These are phyloP conservation scores for Hydrochoerus hydrochaeris DNA, from an alignment of 2,113 vertebrate genomes.

Conservation along the genomic window DNA sequence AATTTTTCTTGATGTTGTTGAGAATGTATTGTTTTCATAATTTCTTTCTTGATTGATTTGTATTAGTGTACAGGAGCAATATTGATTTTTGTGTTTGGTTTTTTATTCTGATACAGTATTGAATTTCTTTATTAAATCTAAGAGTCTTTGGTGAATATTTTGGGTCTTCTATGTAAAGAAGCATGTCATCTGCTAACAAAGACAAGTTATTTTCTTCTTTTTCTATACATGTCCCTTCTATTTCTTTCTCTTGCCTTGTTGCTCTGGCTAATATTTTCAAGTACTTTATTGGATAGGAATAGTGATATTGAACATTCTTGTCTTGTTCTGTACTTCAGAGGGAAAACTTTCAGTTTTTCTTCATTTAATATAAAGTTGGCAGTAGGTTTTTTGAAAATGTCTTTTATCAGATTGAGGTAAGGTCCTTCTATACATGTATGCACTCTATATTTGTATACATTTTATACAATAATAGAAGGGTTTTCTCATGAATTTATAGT, in stretches of 20 bases:
- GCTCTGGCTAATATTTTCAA: not conserved
- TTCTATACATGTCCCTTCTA: not conserved
- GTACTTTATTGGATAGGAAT: not conserved
- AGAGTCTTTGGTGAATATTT: not conserved
- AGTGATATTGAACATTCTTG: not conserved
- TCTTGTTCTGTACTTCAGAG: not conserved
- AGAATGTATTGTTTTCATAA: not conserved
- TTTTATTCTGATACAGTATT: not conserved
- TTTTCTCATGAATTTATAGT: not conserved
- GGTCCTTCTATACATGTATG: not conserved
- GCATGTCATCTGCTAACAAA: not conserved
- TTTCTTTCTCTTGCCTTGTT: not conserved
- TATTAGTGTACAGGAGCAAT: not conserved
- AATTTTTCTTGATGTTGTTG: not conserved
- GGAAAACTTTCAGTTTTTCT: not conserved
- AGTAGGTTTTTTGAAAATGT: not conserved
- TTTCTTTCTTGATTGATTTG: not conserved
- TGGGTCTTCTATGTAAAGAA: not conserved
- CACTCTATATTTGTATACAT: not conserved
- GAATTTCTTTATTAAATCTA: not conserved
- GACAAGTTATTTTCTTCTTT: not conserved
- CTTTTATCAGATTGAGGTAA: not conserved
- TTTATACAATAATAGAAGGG: not conserved
- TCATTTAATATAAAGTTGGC: not conserved
- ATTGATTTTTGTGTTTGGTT: not conserved